These are phyloP conservation scores for Sarcophaga variegata DNA, from an alignment of 2,888 invertebrate species.

Conservation along the genomic window DNA sequence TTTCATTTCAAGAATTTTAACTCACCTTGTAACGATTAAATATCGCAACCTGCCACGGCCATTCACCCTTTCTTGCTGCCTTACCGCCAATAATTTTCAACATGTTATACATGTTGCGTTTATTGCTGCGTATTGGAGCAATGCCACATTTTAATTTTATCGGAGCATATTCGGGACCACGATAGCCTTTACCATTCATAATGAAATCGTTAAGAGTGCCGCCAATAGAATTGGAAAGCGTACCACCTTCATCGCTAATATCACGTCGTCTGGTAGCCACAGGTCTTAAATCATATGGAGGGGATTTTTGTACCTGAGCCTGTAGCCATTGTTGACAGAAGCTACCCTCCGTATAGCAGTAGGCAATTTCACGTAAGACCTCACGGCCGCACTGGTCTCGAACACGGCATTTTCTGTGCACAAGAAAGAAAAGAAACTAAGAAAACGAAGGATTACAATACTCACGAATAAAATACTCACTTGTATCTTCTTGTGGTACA, in stretches of 20 bases:
- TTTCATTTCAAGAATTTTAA: background rate
- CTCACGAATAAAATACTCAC: conserved; percentile 80
- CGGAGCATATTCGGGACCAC: conserved; percentile 80
- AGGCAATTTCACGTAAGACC: conserved; percentile 91
- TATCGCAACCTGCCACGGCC: conserved; percentile 98
- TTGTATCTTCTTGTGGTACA: conserved; percentile 91
- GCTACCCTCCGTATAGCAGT: conserved; percentile 91
- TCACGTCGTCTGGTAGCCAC: conserved; percentile 75
- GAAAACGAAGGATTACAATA: background rate
- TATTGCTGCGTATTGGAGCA: conserved; percentile 76
- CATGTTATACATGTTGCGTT: conserved; percentile 83
- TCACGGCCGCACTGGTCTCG: conserved; percentile 89
- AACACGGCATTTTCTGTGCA: conserved; percentile 87
- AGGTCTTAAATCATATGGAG: conserved; percentile 77
- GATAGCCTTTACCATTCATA: conserved; percentile 80
- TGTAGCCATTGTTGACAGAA: conserved; percentile 89
- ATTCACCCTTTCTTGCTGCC: conserved; percentile 90
- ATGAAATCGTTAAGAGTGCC: conserved; percentile 76
- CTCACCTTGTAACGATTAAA: conserved; percentile 90
- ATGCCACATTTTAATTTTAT: conserved; percentile 81
- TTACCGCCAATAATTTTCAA: conserved; percentile 93
- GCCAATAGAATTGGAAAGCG: conserved; percentile 76
- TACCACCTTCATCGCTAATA: conserved; percentile 72
- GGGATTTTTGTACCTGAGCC: conserved; percentile 79
- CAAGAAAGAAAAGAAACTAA: background rate